Evolutionary conservation across 2,888 invertebrate species (phyloP).

Genomic region (Aethes cnicana): DNA sequence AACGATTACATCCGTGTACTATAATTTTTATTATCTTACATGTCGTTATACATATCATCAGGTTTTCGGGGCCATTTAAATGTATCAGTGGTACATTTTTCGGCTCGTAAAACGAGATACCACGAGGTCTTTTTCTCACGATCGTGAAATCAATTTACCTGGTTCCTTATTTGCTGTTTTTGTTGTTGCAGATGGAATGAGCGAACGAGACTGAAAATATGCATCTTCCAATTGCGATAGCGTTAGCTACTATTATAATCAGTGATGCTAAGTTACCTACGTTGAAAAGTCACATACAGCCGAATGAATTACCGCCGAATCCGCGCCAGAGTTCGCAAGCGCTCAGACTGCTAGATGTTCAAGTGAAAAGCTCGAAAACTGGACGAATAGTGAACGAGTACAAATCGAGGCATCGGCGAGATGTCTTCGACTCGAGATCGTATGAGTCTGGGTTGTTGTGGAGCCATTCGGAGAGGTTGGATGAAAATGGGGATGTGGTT

Average conservation of each 20-base stretch:
- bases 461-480: slow-evolving; percentile 82
- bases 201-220: slow-evolving; percentile 53
- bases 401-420: slow-evolving; percentile 59
- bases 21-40: slow-evolving; percentile 42
- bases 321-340: slow-evolving; percentile 58
- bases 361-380: slow-evolving; percentile 64
- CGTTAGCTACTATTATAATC: slow-evolving; percentile 62
- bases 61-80: slow-evolving; percentile 23
- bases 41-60: slow-evolving; percentile 35
- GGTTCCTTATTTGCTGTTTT: slow-evolving; percentile 33
- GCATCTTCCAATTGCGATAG: slow-evolving; percentile 63
- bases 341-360: slow-evolving; percentile 54
- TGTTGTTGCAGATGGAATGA: slow-evolving; percentile 74
- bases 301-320: slow-evolving; percentile 61
- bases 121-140: slow-evolving; percentile 12
- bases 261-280: slow-evolving; percentile 73
- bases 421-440: slow-evolving; percentile 71
- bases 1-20: slow-evolving; percentile 55
- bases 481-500: slow-evolving; percentile 78
- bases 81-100: slow-evolving; percentile 18
- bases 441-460: slow-evolving; percentile 77
- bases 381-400: slow-evolving; percentile 69
- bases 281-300: slow-evolving; percentile 53
- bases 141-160: slow-evolving; percentile 7
- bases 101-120: neutral